These are phyloP conservation scores for Planiliza haematocheilus DNA, from an alignment of 2,113 vertebrate species.

Conservation along the genomic window DNA sequence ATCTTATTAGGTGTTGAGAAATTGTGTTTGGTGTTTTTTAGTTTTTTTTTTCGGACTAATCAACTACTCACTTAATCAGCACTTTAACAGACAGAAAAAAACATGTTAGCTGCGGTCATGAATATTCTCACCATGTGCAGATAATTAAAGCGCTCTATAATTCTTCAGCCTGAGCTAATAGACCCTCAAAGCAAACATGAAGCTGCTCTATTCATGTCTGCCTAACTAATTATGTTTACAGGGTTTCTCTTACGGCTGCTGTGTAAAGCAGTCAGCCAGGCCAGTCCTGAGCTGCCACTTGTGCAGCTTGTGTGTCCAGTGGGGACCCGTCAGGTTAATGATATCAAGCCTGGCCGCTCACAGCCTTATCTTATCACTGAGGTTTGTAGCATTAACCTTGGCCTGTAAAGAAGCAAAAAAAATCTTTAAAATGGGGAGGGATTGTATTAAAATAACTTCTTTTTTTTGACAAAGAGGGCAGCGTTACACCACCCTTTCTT, in stretches of 20 bases:
- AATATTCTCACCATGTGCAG: not conserved
- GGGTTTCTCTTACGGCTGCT: constrained; percentile 30
- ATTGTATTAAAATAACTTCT: constrained; percentile 60
- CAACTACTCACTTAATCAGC: no score
- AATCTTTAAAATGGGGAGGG: constrained; percentile 53
- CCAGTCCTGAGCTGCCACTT: not conserved
- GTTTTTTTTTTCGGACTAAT: no score
- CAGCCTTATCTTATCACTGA: constrained; percentile 72
- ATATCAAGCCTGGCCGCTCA: constrained; percentile 65
- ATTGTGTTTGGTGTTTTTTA: no score
- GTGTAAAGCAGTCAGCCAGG: constrained; percentile 62
- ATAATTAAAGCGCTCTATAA: not conserved
- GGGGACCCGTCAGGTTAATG: constrained; percentile 49
- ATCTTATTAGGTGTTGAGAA: no score
- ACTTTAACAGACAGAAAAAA: not conserved
- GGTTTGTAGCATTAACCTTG: constrained; percentile 70
- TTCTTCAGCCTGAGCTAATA: not conserved
- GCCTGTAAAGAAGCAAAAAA: constrained; percentile 27
- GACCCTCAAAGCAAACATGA: constrained; percentile 12
- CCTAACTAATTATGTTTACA: constrained; percentile 51
- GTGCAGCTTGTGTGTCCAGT: not conserved
- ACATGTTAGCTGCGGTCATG: not conserved
- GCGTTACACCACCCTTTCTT: no score
- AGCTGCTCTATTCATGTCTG: not conserved
- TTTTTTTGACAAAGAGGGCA: constrained; percentile 28